phyloP scores from a whole-genome alignment of 2,888 invertebrate genomes.

The Tenthredo scrophulariae region DNA sequence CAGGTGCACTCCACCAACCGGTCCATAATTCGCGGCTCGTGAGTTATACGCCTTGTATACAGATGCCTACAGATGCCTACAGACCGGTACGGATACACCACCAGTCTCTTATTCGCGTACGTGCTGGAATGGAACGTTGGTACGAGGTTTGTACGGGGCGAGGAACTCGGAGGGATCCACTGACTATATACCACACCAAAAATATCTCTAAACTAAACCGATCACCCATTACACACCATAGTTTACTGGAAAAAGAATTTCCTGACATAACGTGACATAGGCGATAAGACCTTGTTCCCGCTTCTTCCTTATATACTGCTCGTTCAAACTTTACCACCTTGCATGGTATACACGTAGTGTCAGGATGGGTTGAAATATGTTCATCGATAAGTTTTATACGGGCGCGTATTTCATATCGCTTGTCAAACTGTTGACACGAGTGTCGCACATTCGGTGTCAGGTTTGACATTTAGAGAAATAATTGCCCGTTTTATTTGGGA shows the following conservation, averaged over 20 bases:
- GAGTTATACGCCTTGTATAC: slow-evolving; percentile 51
- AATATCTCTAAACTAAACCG: background rate
- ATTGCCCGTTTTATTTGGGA: background rate
- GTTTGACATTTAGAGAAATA: background rate
- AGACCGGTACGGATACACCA: slow-evolving; percentile 46
- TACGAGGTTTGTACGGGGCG: background rate
- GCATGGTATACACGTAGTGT: background rate
- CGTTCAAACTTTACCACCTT: background rate
- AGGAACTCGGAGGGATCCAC: background rate
- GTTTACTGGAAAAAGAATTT: background rate
- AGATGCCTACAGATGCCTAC: slow-evolving; percentile 47
- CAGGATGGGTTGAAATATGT: background rate
- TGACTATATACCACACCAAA: background rate
- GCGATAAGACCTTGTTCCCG: background rate
- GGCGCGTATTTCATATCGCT: slow-evolving; percentile 2
- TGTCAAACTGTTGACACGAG: slow-evolving; percentile 10
- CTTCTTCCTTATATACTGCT: background rate
- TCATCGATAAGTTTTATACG: background rate
- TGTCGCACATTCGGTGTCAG: background rate
- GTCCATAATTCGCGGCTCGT: slow-evolving; percentile 66
- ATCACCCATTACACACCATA: background rate
- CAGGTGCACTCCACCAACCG: slow-evolving; percentile 57
- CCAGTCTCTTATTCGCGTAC: slow-evolving; percentile 15
- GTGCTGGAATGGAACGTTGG: slow-evolving; percentile 42
- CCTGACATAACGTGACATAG: background rate